Evolutionary conservation across 2,797 vertebrate genomes (phyloP).

Genomic region (Erethizon dorsatum): DNA sequence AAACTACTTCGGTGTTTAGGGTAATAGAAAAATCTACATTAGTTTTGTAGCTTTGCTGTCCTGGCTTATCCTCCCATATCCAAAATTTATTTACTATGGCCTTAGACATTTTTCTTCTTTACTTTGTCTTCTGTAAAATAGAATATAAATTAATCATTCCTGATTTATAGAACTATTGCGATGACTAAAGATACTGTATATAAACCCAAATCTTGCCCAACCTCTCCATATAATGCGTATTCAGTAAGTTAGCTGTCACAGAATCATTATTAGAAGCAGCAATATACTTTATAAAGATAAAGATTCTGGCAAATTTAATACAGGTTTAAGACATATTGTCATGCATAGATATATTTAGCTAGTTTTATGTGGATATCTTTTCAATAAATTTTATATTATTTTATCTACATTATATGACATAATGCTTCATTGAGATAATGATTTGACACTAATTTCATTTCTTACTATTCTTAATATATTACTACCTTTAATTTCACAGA

Average conservation of each 20-base stretch:
- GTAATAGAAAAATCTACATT: neutral
- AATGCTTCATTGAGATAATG: neutral
- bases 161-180: neutral
- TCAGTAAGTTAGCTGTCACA: neutral
- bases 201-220: neutral
- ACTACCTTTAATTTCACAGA: neutral
- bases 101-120: conserved; percentile 55
- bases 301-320: neutral
- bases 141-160: conserved; percentile 31
- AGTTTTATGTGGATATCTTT: neutral
- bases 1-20: conserved; percentile 40
- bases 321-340: neutral
- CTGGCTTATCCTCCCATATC: neutral
- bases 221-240: neutral
- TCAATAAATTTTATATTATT: neutral
- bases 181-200: conserved; percentile 25
- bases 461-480: conserved; percentile 13
- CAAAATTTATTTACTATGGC: neutral
- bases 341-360: neutral
- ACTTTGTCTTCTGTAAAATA: conserved; percentile 62
- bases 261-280: neutral
- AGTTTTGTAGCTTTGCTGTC: neutral
- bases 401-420: neutral
- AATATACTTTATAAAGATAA: conserved; percentile 11
- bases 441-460: conserved; percentile 32